Evolutionary conservation across 2,888 invertebrate species (phyloP), one percentile per base, ranked within the genome.

Genomic region (Halictus ligatus): DNA sequence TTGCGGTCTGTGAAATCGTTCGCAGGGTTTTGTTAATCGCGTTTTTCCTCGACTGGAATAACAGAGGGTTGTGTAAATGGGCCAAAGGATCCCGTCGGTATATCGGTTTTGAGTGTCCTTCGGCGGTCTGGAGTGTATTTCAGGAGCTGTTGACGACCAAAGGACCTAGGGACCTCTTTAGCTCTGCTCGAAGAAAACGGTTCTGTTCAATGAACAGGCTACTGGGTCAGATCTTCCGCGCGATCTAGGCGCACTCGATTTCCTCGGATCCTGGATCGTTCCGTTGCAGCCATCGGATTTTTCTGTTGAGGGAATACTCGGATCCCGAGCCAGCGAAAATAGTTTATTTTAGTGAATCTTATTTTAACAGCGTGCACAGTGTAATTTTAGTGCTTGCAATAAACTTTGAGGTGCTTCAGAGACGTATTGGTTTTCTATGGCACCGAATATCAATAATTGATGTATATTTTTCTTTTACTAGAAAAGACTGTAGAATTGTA

Each of bases 21-120:
- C 35, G 54, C 69, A 40, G 64, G 29, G 77, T 76, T 78, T 78
- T 78, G 81, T 88, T 88, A 89, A 90, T 90, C 88, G 86, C 74
- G 29, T 83, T 84, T 84, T 81, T 74, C 82, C 46, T 64, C 67
- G 50, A 2, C 58, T 54, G 58, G 71, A 73, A 54, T 50, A 76
- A 48, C 29, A 75, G 72, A 78, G 48, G 21, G 21, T 58, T 13
- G 40, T 91, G 92, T 88, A 91, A 92, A 87, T 84, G 87, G 85
- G 82, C 78, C 78, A 81, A 89, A 81, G 81, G 85, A 80, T 91
- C 85, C 89, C 89, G 80, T 71, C 78, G 88, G 90, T 86, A 78
- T 87, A 79, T 87, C 84, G 86, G 88, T 85, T 87, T 86, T 76
- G 88, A 88, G 84, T 85, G 84, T 88, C 79, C 81, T 86, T 84